A percentile compares a stretch with the other conserved stretches of the same genome.
These are phyloP conservation scores for Malurus melanocephalus DNA, from an alignment of 2,113 vertebrate species.

Conservation along the genomic window DNA sequence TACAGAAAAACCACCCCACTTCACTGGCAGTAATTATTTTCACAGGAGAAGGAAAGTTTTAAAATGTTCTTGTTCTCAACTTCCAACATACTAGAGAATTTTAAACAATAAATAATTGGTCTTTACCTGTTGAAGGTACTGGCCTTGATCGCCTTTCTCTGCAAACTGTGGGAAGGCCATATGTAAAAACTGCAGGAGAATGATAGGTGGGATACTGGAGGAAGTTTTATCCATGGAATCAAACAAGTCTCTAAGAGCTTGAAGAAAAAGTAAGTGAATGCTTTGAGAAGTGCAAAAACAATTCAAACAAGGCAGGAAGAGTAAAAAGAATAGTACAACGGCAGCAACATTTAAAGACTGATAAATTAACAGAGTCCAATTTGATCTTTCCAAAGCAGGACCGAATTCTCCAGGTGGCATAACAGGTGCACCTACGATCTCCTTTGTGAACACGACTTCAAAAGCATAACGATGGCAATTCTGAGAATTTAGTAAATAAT, in stretches of 20 bases:
- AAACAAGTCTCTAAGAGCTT: slow-evolving; percentile 96
- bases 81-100: not conserved
- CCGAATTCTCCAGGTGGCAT: not conserved
- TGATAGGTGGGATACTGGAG: slow-evolving; percentile 96
- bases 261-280: slow-evolving; percentile 63
- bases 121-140: slow-evolving; percentile 95
- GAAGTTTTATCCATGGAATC: slow-evolving; percentile 99
- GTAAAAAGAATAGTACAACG: not conserved
- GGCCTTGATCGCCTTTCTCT: slow-evolving; percentile 97
- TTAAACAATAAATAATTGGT: not conserved
- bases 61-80: not conserved
- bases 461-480: not conserved
- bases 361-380: not conserved
- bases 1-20: not conserved
- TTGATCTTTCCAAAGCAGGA: not conserved
- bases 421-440: not conserved
- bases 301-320: not conserved
- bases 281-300: slow-evolving; percentile 53
- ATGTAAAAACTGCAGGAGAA: slow-evolving; percentile 97
- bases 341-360: not conserved
- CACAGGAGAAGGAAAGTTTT: not conserved
- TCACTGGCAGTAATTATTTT: not conserved
- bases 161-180: slow-evolving; percentile 99
- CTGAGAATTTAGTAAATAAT: not conserved
- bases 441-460: not conserved